Conservation (phyloP, 1,140 invertebrate genomes). For the Mya arenaria region DNA sequence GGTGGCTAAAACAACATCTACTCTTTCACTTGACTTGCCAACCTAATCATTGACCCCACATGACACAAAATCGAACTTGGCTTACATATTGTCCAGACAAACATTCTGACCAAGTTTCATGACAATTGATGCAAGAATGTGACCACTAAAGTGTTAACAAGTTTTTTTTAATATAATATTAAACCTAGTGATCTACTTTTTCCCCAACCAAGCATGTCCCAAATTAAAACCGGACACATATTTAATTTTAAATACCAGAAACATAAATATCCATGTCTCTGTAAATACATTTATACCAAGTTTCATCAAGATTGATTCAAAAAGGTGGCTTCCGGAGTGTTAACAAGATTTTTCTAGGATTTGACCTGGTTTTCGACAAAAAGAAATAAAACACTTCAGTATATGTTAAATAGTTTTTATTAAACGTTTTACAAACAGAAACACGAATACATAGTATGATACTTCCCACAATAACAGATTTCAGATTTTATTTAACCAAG, state of each 20-base stretch:
- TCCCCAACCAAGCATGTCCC: neutral
- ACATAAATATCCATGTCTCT: neutral
- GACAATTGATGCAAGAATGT: neutral
- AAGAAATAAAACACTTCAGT: neutral
- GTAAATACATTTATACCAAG: neutral
- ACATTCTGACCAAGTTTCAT: neutral
- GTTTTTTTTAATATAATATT: slow-evolving; percentile 1
- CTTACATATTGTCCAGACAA: neutral
- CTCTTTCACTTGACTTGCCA: neutral
- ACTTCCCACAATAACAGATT: neutral
- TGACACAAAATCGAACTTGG: neutral
- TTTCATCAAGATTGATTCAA: neutral
- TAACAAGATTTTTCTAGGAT: neutral
- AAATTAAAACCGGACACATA: neutral
- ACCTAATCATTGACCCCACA: neutral
- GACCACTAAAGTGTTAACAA: neutral
- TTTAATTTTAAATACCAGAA: neutral
- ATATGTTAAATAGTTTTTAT: neutral
- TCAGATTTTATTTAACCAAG: neutral
- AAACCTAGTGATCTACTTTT: neutral
- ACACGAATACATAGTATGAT: neutral
- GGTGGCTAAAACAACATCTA: neutral
- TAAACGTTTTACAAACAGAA: neutral
- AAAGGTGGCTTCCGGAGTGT: neutral
- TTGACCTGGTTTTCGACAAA: neutral